phyloP scores from a whole-genome alignment of 2,888 invertebrate genomes.

The Nomada ferruginata region DNA sequence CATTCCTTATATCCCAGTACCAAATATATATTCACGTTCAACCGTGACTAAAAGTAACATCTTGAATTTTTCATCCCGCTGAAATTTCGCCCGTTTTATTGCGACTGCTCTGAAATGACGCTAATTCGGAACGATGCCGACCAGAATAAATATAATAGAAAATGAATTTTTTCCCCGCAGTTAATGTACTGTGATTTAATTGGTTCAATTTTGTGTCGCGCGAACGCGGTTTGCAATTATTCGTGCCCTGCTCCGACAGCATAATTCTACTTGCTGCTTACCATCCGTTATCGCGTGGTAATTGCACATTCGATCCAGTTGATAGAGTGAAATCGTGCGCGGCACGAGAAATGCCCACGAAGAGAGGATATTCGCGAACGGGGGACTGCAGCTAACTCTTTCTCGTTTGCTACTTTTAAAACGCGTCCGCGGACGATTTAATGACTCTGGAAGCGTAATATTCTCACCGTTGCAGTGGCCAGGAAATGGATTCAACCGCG shows the following conservation, averaged over 20 bases:
- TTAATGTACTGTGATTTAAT: constrained; percentile 7
- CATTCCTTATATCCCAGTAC: no score
- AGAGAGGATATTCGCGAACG: neutral
- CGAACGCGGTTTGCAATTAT: constrained; percentile 1
- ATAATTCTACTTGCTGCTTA: neutral
- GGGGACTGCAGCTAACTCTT: neutral
- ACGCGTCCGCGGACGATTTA: constrained; percentile 45
- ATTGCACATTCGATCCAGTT: neutral
- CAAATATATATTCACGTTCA: no score
- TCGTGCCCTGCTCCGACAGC: neutral
- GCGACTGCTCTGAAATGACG: neutral
- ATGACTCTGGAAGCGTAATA: constrained; percentile 44
- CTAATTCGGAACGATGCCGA: no score
- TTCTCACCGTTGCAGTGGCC: constrained; percentile 38
- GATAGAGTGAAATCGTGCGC: neutral
- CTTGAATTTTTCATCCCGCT: no score
- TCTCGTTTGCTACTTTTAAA: constrained; percentile 17
- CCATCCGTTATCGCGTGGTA: neutral
- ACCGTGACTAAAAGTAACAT: no score
- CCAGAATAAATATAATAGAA: no score
- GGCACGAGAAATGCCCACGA: neutral
- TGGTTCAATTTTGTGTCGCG: constrained; percentile 8
- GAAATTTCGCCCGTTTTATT: constrained; percentile 11
- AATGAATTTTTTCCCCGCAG: neutral
- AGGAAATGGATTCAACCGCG: constrained; percentile 52